Evolutionary conservation across 37 sponge, comb jelly and placozoan species (phyloP).

Genomic region (Halisarca cf. caerulea): DNA sequence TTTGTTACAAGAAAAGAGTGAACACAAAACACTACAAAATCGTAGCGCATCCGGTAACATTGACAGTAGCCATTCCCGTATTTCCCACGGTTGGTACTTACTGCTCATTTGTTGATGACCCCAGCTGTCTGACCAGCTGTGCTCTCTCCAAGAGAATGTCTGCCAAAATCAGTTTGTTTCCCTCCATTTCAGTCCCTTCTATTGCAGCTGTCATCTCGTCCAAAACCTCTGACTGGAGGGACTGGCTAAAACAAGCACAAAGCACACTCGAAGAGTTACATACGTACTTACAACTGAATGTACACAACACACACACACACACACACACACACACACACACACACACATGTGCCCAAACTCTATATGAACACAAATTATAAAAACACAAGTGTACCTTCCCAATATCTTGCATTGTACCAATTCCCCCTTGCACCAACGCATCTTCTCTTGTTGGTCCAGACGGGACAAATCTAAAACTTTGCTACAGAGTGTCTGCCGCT

Average conservation of each 20-base stretch:
- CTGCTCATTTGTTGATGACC: too few relatives aligned
- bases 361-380: too few relatives aligned
- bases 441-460: background rate
- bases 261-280: background rate
- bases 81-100: too few relatives aligned
- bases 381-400: background rate
- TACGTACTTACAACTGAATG: background rate
- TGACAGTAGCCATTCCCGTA: too few relatives aligned
- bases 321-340: background rate
- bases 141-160: background rate
- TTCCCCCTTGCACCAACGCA: background rate
- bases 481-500: background rate
- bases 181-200: background rate
- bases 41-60: too few relatives aligned
- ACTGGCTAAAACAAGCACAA: background rate
- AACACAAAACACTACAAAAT: too few relatives aligned
- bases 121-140: background rate
- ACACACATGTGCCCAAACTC: background rate
- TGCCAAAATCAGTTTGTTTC: background rate
- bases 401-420: background rate
- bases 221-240: background rate
- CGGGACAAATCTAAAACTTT: background rate
- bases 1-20: too few relatives aligned
- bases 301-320: background rate
- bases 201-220: background rate